These are phyloP conservation scores for Elysia crispata DNA, from an alignment of 2,888 invertebrate species.

Conservation along the genomic window DNA sequence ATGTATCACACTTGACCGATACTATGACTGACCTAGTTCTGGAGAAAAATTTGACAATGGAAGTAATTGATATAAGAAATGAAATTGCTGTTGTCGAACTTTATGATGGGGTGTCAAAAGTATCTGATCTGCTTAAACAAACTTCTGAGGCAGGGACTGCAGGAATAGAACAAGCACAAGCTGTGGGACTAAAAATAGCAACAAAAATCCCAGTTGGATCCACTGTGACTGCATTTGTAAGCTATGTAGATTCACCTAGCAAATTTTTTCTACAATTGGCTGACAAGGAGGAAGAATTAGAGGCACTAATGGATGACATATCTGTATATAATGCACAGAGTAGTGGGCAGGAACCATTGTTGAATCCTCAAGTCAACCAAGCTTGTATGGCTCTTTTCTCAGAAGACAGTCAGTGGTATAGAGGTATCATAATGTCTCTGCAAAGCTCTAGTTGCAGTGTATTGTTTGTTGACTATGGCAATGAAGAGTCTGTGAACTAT, in stretches of 20 bases:
- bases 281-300: conserved; percentile 71
- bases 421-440: conserved; percentile 81
- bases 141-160: not conserved
- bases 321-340: not conserved
- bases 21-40: conserved; percentile 56
- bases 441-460: conserved; percentile 79
- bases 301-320: conserved; percentile 75
- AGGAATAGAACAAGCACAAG: not conserved
- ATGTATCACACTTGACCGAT: conserved; percentile 23
- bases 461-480: conserved; percentile 83
- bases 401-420: conserved; percentile 84
- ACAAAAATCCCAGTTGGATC: conserved; percentile 7
- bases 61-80: conserved; percentile 48
- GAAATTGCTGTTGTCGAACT: conserved; percentile 68
- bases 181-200: not conserved
- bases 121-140: conserved; percentile 51
- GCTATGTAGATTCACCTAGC: conserved; percentile 28
- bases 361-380: conserved; percentile 65
- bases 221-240: conserved; percentile 25
- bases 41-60: conserved; percentile 59
- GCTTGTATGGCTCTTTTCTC: conserved; percentile 83
- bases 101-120: conserved; percentile 59
- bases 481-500: conserved; percentile 65
- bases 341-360: not conserved
- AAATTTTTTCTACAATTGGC: conserved; percentile 83